phyloP scores from a whole-genome alignment of 2,113 vertebrate genomes.

The Lepus europaeus region DNA sequence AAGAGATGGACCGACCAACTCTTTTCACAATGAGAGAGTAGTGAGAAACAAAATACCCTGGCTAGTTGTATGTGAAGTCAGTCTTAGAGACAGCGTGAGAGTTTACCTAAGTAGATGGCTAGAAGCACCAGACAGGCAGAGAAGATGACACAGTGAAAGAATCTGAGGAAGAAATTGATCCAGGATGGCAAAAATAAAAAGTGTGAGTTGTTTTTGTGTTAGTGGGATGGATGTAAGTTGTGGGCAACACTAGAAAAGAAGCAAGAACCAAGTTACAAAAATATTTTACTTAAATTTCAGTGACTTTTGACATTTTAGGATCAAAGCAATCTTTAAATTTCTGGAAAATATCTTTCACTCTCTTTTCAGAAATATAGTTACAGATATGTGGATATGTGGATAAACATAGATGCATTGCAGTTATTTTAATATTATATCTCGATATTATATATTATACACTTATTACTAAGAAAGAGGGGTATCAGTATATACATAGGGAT shows the following conservation, averaged over 20 bases:
- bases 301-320: neutral
- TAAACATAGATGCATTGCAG: too few relatives aligned
- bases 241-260: neutral
- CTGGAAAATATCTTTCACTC: neutral
- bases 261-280: neutral
- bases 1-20: neutral
- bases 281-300: neutral
- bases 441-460: neutral
- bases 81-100: neutral
- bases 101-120: neutral
- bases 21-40: neutral
- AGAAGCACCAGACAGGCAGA: too few relatives aligned
- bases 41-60: neutral
- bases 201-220: neutral
- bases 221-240: neutral
- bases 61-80: neutral
- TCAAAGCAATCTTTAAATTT: neutral
- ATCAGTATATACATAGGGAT: neutral
- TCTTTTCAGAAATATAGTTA: slow-evolving; percentile 3
- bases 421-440: too few relatives aligned
- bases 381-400: too few relatives aligned
- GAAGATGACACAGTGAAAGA: neutral
- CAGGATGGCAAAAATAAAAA: neutral
- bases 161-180: neutral
- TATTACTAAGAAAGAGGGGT: neutral